Conservation (phyloP, 2,113 vertebrate genomes). For the Rana temporaria region DNA sequence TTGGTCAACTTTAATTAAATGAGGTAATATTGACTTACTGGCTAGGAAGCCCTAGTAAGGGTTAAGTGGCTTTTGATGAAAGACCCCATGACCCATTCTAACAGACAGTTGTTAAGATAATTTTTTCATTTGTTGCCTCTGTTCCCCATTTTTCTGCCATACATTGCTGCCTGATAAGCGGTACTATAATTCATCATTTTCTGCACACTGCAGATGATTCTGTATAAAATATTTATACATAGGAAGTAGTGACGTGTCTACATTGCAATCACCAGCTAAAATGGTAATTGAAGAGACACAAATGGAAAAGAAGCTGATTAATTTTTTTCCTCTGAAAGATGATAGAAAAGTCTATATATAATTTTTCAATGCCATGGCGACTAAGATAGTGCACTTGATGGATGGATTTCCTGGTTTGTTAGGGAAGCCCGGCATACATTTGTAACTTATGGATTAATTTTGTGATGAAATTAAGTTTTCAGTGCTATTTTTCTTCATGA, state of each 20-base stretch:
- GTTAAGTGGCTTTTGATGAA: too few species aligned
- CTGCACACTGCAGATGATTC: neutral
- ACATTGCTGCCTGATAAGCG: too few species aligned
- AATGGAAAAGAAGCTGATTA: conserved; percentile 15
- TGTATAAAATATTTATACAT: conserved; percentile 1
- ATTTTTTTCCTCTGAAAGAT: conserved; percentile 36
- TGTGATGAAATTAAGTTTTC: conserved; percentile 46
- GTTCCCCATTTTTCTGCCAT: too few species aligned
- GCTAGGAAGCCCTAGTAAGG: too few species aligned
- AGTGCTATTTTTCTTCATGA: conserved; percentile 47
- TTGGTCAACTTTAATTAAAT: too few species aligned
- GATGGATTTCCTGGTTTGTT: conserved; percentile 28
- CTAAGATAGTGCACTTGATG: conserved; percentile 31
- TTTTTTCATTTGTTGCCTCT: too few species aligned
- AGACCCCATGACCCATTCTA: too few species aligned
- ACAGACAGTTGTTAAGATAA: too few species aligned
- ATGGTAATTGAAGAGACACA: neutral
- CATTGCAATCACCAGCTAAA: neutral
- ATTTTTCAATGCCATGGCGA: conserved; percentile 32
- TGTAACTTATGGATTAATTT: conserved; percentile 42
- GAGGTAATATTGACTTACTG: too few species aligned
- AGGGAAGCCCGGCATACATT: conserved; percentile 20
- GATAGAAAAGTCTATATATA: conserved; percentile 37
- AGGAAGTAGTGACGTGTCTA: neutral
- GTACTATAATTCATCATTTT: neutral